Conservation (phyloP, 30 jellyfish, hydroid and myxozoan species). For the Hydractinia symbiolongicarpus region DNA sequence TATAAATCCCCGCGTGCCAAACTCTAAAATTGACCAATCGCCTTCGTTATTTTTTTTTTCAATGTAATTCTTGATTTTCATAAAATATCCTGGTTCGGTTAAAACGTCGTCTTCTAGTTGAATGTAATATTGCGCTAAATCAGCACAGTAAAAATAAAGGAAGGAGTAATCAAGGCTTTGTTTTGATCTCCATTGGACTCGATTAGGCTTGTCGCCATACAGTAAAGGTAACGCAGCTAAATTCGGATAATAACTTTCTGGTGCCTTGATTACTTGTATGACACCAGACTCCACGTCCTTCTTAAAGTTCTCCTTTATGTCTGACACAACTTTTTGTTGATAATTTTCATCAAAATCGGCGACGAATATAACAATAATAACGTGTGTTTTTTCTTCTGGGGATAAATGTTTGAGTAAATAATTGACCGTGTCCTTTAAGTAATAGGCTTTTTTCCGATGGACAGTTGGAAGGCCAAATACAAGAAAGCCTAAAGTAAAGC, state of each 20-base stretch:
- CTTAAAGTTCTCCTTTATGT: conserved; percentile 23
- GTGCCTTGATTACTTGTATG: conserved; percentile 52
- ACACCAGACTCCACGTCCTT: conserved; percentile 48
- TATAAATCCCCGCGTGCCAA: conserved; percentile 94
- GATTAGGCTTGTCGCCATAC: conserved; percentile 63
- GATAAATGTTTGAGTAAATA: conserved; percentile 47
- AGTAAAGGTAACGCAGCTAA: conserved; percentile 51
- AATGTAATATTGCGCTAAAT: conserved; percentile 55
- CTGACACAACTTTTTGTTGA: conserved; percentile 38
- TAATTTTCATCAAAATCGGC: conserved; percentile 50
- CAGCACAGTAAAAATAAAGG: conserved; percentile 61
- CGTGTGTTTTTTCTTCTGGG: conserved; percentile 38
- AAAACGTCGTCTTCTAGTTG: conserved; percentile 96
- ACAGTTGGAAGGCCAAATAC: conserved; percentile 82
- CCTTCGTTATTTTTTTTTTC: conserved; percentile 23
- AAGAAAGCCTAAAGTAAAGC: conserved; percentile 7
- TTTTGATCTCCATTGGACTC: conserved; percentile 90
- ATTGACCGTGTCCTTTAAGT: conserved; percentile 58
- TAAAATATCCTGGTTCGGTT: conserved; percentile 48
- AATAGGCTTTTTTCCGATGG: conserved; percentile 54
- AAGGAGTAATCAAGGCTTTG: conserved; percentile 85
- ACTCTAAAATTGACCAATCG: conserved; percentile 84
- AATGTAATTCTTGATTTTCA: conserved; percentile 50
- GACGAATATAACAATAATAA: conserved; percentile 52
- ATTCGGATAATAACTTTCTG: conserved; percentile 52